Evolutionary conservation across 2,888 invertebrate species (phyloP), one percentile per base, ranked within the genome.

Genomic region (Xestia xanthographa): DNA sequence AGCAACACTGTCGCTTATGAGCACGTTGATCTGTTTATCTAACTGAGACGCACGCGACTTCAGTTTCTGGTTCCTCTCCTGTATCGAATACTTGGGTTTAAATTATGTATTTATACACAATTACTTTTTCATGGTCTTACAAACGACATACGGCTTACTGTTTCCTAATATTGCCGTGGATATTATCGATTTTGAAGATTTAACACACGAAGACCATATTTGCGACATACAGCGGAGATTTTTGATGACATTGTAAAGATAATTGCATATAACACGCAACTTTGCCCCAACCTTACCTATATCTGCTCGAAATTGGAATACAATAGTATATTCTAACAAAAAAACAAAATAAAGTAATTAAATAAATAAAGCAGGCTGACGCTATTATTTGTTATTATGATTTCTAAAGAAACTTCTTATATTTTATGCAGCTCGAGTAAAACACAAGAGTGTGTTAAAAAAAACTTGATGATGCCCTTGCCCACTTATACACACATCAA

Each of bases 1-100:
- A 45, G 98, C 98, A 26, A 99, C 98, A 91, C 99, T 99, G 93
- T 99, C 99, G 89, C 98, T 98, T 85, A 99, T 99, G 83, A 99
- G 96, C 79, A 98, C 98, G 93, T 98, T 98, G 83, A 99, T 99
- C 96, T 99, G 99, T 92, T 99, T 99, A 91, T 99, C 99, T 87
- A 99, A 95, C 93, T 99, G 98, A n/a, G 98, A 98, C 63, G 98
- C 98, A 77, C 99, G 97, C 75, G 98, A 98, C 93, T 98, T 98
- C 82, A 99, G 95, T 90, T 98, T 98, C 89, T 98, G 97, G 94
- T 99, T 98, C 77, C 98, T 97, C 91, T 98, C 98, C 97, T 98
- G 95, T 68, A 73, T 77, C 92, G 92, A 87, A 85, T 73, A 83
- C 75, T 81, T 76, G 20, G 48, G 29, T 78, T 82, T 79, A 76